Conservation (phyloP, 2,888 invertebrate species). For the Ectemnius lituratus region DNA sequence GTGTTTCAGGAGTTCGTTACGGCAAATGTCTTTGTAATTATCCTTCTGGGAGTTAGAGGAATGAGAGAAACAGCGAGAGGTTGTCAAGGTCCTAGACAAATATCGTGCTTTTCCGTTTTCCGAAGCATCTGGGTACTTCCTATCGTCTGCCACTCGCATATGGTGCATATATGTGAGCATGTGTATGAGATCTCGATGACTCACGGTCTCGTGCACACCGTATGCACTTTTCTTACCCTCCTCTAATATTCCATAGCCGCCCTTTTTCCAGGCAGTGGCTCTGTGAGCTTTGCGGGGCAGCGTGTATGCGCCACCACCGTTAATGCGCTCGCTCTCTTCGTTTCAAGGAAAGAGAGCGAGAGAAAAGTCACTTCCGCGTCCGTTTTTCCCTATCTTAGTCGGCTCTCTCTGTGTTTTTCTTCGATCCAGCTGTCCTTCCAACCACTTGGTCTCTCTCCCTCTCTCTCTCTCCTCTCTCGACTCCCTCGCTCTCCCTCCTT, state of each 20-base stretch:
- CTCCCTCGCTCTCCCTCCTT: too few relatives aligned
- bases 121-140: slow-evolving; percentile 31
- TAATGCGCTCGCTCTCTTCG: slow-evolving; percentile 31
- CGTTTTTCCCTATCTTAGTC: slow-evolving; percentile 22
- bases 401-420: slow-evolving; percentile 42
- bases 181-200: slow-evolving; percentile 38
- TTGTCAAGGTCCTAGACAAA: slow-evolving; percentile 3
- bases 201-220: slow-evolving; percentile 40
- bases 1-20: too few relatives aligned
- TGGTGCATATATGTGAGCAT: slow-evolving; percentile 17
- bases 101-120: slow-evolving; percentile 16
- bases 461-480: too few relatives aligned
- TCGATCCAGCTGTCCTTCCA: slow-evolving; percentile 28
- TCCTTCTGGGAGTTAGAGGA: too few relatives aligned
- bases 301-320: too few relatives aligned
- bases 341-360: neutral
- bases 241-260: slow-evolving; percentile 38
- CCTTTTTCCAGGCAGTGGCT: slow-evolving; percentile 51
- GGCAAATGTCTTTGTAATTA: too few relatives aligned
- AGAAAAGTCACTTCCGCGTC: slow-evolving; percentile 29
- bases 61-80: too few relatives aligned
- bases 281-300: neutral
- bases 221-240: slow-evolving; percentile 53
- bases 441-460: neutral
- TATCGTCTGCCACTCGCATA: slow-evolving; percentile 30